A percentile compares a stretch with the other conserved stretches of the same genome.
Conservation (phyloP, 2,797 vertebrate genomes). For the Phrynocephalus vlangalii region DNA sequence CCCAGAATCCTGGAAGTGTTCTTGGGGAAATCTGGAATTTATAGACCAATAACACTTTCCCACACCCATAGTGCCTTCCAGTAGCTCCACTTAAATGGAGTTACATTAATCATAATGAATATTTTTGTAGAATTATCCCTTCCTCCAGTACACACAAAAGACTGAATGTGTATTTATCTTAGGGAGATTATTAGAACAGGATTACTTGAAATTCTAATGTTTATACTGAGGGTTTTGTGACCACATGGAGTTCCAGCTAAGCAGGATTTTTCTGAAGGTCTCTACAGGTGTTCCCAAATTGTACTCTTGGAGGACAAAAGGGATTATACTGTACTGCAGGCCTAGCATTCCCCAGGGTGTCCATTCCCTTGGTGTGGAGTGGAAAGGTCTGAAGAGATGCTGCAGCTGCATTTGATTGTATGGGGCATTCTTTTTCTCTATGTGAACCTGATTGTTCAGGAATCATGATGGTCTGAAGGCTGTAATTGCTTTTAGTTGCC, state of each 20-base stretch:
- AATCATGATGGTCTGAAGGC: not conserved
- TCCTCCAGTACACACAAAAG: not conserved
- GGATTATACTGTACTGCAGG: not conserved
- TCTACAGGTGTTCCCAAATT: not conserved
- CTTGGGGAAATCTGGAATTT: no score
- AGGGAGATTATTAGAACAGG: no score
- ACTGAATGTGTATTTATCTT: no score
- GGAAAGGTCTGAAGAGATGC: not conserved
- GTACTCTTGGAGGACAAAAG: not conserved
- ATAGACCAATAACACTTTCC: no score
- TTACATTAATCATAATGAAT: not conserved
- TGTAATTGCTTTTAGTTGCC: not conserved
- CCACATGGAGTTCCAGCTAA: not conserved
- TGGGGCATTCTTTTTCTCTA: not conserved
- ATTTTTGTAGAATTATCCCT: not conserved
- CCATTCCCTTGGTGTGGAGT: not conserved
- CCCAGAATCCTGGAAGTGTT: no score
- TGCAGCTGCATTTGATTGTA: not conserved
- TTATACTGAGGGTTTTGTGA: not conserved
- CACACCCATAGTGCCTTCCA: not conserved
- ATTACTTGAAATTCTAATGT: not conserved
- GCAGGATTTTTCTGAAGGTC: not conserved
- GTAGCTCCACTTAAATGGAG: constrained; percentile 10
- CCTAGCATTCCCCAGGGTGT: no score
- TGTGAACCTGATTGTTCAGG: not conserved